These are phyloP conservation scores for Kryphioiulus occultus DNA, from an alignment of 2,888 invertebrate genomes.

Conservation along the genomic window DNA sequence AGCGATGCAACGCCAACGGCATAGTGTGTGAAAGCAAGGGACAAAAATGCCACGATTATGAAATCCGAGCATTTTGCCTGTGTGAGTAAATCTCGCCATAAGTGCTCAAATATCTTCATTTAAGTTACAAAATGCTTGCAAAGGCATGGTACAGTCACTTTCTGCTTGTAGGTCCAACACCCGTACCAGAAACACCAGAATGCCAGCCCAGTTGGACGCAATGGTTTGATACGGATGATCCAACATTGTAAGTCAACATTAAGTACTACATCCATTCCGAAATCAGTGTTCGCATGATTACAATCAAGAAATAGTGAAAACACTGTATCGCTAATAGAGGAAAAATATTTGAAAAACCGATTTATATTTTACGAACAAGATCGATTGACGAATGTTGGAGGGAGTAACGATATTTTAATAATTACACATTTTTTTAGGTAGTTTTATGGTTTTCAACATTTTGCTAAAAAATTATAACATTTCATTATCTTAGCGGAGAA, in stretches of 20 bases:
- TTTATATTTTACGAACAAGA: too few species aligned
- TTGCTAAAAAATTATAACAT: not conserved
- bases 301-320: too few species aligned
- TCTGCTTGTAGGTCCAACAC: slow-evolving; percentile 45
- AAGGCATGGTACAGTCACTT: not conserved
- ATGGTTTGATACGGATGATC: slow-evolving; percentile 60
- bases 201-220: slow-evolving; percentile 61
- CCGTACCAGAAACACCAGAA: not conserved
- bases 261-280: not conserved
- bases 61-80: slow-evolving; percentile 77
- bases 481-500: slow-evolving; percentile 48
- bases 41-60: slow-evolving; percentile 78
- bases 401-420: too few species aligned
- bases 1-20: slow-evolving; percentile 51
- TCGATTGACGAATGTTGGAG: too few species aligned
- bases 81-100: slow-evolving; percentile 50
- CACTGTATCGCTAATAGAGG: too few species aligned
- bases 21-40: slow-evolving; percentile 51
- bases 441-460: too few species aligned
- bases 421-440: not conserved
- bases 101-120: not conserved
- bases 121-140: not conserved
- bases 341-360: too few species aligned
- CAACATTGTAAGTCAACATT: slow-evolving; percentile 41
- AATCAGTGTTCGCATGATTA: not conserved